Evolutionary conservation across 2,113 vertebrate genomes (phyloP).

Genomic region (Alaudala cheleensis): DNA sequence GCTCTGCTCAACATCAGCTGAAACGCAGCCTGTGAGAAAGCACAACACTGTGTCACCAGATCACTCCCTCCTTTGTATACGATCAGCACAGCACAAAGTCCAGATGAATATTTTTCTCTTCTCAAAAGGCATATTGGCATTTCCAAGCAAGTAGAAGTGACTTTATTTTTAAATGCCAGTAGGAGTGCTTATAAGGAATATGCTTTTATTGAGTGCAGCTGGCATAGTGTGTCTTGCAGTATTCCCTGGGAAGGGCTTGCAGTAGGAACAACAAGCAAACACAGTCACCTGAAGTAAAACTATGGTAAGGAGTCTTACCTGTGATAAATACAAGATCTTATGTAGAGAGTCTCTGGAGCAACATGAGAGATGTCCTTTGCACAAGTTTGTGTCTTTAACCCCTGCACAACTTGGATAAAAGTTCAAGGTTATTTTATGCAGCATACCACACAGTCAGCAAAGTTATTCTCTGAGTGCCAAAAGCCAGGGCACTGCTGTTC

Average conservation of each 20-base stretch:
- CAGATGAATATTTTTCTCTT: background rate
- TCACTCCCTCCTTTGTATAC: background rate
- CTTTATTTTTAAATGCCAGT: background rate
- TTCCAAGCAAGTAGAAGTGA: background rate
- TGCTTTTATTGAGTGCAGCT: background rate
- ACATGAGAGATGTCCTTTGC: background rate
- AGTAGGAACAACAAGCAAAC: background rate
- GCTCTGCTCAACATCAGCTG: background rate
- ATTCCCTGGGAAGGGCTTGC: background rate
- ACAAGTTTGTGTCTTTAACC: background rate
- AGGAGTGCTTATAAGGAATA: background rate
- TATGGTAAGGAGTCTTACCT: background rate
- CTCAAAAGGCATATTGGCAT: background rate
- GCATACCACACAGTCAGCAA: background rate
- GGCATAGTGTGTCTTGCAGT: background rate
- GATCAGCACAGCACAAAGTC: background rate
- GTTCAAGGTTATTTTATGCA: background rate
- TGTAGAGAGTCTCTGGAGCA: background rate
- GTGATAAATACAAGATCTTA: background rate
- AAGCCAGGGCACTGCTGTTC: background rate
- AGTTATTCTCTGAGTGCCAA: background rate
- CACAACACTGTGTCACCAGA: background rate
- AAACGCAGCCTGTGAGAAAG: background rate
- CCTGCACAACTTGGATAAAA: background rate
- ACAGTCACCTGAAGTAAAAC: background rate